These are phyloP conservation scores for Clarias magur DNA, from an alignment of 2,113 vertebrate species.

Conservation along the genomic window DNA sequence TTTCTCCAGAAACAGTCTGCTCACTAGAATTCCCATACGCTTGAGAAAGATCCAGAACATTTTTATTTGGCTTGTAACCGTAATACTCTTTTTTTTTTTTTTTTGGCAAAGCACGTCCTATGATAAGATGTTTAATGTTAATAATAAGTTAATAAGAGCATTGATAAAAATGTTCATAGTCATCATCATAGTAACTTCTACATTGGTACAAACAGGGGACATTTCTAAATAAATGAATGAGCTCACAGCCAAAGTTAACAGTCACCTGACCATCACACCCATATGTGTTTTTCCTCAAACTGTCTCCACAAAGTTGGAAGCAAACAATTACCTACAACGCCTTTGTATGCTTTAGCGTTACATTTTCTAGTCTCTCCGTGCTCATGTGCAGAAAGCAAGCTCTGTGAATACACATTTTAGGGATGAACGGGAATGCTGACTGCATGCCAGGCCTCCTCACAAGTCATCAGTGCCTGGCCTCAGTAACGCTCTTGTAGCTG, in stretches of 20 bases:
- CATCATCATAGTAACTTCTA: background rate
- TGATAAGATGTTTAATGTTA: background rate
- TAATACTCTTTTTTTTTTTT: background rate
- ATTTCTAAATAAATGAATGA: background rate
- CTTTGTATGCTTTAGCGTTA: background rate
- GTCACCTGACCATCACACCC: background rate
- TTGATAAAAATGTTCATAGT: background rate
- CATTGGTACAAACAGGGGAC: background rate
- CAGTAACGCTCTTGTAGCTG: background rate
- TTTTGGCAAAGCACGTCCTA: background rate
- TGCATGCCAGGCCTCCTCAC: background rate
- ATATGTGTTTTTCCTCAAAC: background rate
- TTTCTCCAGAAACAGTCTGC: background rate
- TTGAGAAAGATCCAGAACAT: background rate
- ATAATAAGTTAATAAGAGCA: background rate
- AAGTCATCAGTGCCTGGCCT: background rate
- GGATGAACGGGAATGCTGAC: background rate
- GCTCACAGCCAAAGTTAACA: background rate
- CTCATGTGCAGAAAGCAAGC: background rate
- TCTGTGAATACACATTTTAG: background rate
- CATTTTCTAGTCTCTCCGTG: background rate
- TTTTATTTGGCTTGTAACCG: background rate
- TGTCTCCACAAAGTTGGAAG: background rate
- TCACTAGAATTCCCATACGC: background rate
- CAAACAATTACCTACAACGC: background rate